These are phyloP conservation scores for Branchinecta lynchi DNA, from an alignment of 1,140 invertebrate genomes.

Conservation along the genomic window DNA sequence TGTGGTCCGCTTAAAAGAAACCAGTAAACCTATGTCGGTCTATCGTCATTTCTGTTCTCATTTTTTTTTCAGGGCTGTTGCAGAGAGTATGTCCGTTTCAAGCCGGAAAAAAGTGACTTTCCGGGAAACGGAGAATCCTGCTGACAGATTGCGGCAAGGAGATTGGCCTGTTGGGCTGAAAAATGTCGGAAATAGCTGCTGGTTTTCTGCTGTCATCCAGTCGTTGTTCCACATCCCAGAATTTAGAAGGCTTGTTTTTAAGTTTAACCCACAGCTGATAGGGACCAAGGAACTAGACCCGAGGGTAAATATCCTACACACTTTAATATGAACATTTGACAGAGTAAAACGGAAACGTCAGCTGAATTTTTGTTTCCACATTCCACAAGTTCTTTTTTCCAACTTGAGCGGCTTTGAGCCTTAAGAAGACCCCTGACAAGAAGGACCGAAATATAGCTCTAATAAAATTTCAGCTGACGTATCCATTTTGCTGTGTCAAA, in stretches of 20 bases:
- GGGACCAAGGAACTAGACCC: constrained; percentile 16
- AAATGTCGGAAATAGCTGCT: constrained; percentile 41
- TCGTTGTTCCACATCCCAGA: constrained; percentile 35
- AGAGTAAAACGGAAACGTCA: too few relatives aligned
- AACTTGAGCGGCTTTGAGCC: too few relatives aligned
- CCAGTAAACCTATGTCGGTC: constrained; percentile 21
- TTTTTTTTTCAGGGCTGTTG: neutral
- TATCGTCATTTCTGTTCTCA: constrained; percentile 16
- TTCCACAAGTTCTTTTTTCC: too few relatives aligned
- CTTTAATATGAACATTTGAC: too few relatives aligned
- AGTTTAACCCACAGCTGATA: constrained; percentile 28
- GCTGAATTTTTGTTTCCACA: too few relatives aligned
- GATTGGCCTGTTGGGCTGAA: constrained; percentile 36
- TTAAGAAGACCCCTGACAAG: too few relatives aligned
- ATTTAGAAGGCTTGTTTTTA: constrained; percentile 34
- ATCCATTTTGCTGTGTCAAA: too few relatives aligned
- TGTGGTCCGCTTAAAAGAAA: too few relatives aligned
- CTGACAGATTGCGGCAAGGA: constrained; percentile 32
- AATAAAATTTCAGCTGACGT: too few relatives aligned
- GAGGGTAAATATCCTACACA: neutral
- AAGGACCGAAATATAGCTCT: too few relatives aligned
- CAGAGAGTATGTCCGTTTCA: neutral
- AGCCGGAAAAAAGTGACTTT: constrained; percentile 29
- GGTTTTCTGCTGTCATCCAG: constrained; percentile 40
- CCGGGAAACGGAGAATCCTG: constrained; percentile 36